These are phyloP conservation scores for Ochropacha duplaris DNA, from an alignment of 2,888 invertebrate genomes.

Conservation along the genomic window DNA sequence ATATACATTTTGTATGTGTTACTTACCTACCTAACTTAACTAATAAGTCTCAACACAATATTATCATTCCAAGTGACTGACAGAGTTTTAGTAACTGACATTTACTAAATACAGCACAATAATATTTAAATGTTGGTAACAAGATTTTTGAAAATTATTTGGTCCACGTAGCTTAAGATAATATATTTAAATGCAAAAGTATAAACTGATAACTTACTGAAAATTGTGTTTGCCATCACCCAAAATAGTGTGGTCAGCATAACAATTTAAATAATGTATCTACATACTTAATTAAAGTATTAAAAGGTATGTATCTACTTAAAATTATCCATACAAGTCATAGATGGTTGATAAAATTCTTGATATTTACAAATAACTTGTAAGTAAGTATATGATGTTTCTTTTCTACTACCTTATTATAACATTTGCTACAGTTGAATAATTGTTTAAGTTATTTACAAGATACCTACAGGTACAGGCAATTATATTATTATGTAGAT, in stretches of 20 bases:
- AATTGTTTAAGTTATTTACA: not conserved
- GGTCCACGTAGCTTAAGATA: constrained; percentile 34
- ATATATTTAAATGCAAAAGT: too few relatives aligned
- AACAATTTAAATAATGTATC: not conserved
- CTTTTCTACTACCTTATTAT: not conserved
- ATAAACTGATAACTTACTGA: too few relatives aligned
- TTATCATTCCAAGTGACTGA: too few relatives aligned
- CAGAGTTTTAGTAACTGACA: not conserved
- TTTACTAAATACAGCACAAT: constrained; percentile 20
- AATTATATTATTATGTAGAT: not conserved
- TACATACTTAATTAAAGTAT: not conserved
- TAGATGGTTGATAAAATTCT: not conserved
- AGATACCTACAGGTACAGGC: not conserved
- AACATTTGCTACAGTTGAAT: not conserved
- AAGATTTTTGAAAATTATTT: constrained; percentile 34
- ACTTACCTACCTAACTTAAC: not conserved
- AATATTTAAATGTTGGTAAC: constrained; percentile 5
- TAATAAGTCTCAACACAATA: not conserved
- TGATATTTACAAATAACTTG: not conserved
- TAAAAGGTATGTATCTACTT: not conserved
- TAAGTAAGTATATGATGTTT: not conserved
- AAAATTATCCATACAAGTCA: not conserved
- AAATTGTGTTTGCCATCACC: too few relatives aligned
- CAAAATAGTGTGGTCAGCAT: too few relatives aligned
- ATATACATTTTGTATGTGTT: not conserved